A percentile compares a stretch with the other conserved stretches of the same genome.
These are phyloP conservation scores for Norana najaformis DNA, from an alignment of 2,888 invertebrate genomes.

Conservation along the genomic window DNA sequence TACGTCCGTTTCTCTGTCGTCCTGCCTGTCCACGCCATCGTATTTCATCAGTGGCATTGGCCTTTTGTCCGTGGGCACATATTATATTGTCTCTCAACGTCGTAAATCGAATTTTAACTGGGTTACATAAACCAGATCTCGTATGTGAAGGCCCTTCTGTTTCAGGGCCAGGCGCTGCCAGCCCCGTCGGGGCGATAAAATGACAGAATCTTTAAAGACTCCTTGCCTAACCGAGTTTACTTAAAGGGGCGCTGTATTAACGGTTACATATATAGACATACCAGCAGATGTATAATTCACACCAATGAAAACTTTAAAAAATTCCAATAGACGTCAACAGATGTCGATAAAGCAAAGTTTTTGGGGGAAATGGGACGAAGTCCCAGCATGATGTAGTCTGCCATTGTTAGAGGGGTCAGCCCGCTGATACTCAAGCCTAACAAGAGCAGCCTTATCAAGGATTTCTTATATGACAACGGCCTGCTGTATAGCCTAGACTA, in stretches of 20 bases:
- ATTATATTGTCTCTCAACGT: background rate
- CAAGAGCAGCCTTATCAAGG: too few species aligned
- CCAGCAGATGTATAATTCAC: too few species aligned
- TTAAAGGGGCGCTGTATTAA: background rate
- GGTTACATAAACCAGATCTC: background rate
- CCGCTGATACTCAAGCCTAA: too few species aligned
- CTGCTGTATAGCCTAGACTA: too few species aligned
- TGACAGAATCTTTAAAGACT: background rate
- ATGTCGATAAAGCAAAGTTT: too few species aligned
- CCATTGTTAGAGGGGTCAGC: too few species aligned
- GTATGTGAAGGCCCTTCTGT: background rate
- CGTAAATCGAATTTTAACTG: background rate
- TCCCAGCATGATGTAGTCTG: too few species aligned
- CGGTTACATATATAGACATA: too few species aligned
- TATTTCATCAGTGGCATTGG: background rate
- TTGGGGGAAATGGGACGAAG: too few species aligned
- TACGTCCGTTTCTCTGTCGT: background rate
- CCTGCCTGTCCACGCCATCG: background rate
- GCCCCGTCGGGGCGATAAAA: background rate
- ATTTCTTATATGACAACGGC: too few species aligned
- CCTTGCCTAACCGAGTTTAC: background rate
- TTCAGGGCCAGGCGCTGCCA: background rate
- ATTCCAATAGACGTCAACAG: too few species aligned
- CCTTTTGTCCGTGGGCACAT: background rate
- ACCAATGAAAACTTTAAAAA: too few species aligned